These are phyloP conservation scores for Henricia sp. DNA, from an alignment of 53 echinoderm and acorn worm genomes.

Conservation along the genomic window DNA sequence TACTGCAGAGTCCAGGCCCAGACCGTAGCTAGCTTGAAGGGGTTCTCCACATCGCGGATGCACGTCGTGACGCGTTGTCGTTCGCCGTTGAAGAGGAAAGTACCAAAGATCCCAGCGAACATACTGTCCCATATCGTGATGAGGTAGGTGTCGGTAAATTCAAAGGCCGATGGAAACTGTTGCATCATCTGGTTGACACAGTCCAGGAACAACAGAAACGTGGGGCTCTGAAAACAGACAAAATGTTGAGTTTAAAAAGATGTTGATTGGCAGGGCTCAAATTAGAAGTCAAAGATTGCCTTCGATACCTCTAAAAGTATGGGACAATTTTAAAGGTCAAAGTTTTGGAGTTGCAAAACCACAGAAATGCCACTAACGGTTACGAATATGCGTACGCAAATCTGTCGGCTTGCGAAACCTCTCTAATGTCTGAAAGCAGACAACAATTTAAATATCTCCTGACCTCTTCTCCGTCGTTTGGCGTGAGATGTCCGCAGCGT, in stretches of 20 bases:
- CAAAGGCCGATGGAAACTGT: constrained; percentile 95
- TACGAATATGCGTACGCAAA: no score
- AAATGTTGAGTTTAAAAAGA: no score
- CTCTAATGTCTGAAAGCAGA: no score
- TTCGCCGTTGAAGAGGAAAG: constrained; percentile 93
- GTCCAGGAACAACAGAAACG: constrained; percentile 94
- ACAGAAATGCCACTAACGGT: no score
- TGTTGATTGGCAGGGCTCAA: no score
- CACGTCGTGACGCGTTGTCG: constrained; percentile 77
- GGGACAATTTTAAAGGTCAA: no score
- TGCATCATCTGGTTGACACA: constrained; percentile 92
- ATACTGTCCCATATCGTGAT: constrained; percentile 97
- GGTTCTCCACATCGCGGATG: constrained; percentile 43
- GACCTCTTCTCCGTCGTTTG: constrained; percentile 86
- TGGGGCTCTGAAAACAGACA: constrained; percentile 76
- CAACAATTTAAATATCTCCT: no score
- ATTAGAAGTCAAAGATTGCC: no score
- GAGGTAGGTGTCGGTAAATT: constrained; percentile 98
- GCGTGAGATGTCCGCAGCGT: constrained; percentile 81
- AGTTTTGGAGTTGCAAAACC: no score
- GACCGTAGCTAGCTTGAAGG: constrained; percentile 81
- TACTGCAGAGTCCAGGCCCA: constrained; percentile 99
- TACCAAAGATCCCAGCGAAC: constrained; percentile 91
- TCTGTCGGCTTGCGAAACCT: no score
- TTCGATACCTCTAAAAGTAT: no score